Conservation (phyloP, 2,888 invertebrate species). For the Drosophila nr. perissopoda region DNA sequence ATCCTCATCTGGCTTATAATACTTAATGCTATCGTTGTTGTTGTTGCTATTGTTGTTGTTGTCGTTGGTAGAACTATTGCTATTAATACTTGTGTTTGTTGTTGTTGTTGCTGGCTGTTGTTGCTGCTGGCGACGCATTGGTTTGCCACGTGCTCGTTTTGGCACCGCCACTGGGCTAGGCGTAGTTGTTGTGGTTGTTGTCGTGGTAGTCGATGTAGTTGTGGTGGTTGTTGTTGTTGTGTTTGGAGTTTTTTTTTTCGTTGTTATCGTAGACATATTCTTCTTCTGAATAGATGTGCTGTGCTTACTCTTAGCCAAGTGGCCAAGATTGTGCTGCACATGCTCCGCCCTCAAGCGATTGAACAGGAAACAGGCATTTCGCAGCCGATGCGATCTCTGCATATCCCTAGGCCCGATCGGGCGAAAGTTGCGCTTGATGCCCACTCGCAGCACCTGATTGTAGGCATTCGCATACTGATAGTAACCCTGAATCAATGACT, state of each 20-base stretch:
- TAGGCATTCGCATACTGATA: slow-evolving; percentile 77
- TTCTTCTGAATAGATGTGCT: slow-evolving; percentile 1
- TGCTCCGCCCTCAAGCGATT: slow-evolving; percentile 69
- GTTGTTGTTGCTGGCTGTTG: slow-evolving; percentile 47
- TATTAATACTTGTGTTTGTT: slow-evolving; percentile 70
- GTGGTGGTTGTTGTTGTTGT: slow-evolving; percentile 18
- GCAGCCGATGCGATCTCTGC: slow-evolving; percentile 58
- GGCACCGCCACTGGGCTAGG: slow-evolving; percentile 50
- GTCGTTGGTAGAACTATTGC: slow-evolving; percentile 62
- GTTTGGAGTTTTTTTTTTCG: slow-evolving; percentile 10
- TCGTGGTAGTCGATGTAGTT: slow-evolving; percentile 35
- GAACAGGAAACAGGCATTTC: slow-evolving; percentile 78
- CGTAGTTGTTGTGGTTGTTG: slow-evolving; percentile 47
- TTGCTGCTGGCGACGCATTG: slow-evolving; percentile 44
- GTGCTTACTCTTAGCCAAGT: slow-evolving; percentile 32
- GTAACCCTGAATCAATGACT: slow-evolving; percentile 79
- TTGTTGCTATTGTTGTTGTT: slow-evolving; percentile 24
- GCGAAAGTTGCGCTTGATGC: slow-evolving; percentile 78
- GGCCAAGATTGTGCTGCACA: slow-evolving; percentile 44
- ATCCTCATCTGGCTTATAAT: slow-evolving; percentile 51
- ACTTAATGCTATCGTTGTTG: slow-evolving; percentile 55
- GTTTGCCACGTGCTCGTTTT: slow-evolving; percentile 52
- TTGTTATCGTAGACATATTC: slow-evolving; percentile 9
- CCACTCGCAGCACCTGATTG: slow-evolving; percentile 77
- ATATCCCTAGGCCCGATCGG: slow-evolving; percentile 78